phyloP scores from a whole-genome alignment of 2,113 vertebrate genomes.

The Psammodynastes pulverulentus region DNA sequence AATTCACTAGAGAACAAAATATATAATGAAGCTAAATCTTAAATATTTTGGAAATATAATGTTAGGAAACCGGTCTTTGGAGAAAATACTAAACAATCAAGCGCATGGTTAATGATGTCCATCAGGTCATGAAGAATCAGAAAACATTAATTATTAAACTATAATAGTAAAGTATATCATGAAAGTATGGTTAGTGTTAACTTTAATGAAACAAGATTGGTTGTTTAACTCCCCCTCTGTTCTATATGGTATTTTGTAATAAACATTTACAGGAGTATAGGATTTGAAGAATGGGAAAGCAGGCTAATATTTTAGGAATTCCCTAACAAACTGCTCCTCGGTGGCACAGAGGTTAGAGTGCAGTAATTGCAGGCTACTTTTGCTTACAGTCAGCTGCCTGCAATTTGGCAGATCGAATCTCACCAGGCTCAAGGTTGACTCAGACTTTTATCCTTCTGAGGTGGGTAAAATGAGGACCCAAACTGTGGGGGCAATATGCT shows the following conservation, averaged over 20 bases:
- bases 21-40: not conserved
- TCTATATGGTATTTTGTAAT: not conserved
- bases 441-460: too few species aligned
- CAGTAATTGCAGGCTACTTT: too few species aligned
- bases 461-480: too few species aligned
- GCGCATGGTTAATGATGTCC: not conserved
- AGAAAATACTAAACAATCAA: not conserved
- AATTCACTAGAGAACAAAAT: not conserved
- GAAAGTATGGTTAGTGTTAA: not conserved
- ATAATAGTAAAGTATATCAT: not conserved
- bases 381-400: too few species aligned
- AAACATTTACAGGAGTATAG: not conserved
- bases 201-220: not conserved
- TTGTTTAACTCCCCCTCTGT: not conserved
- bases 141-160: not conserved
- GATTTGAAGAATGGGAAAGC: not conserved
- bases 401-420: too few species aligned
- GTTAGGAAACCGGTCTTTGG: not conserved
- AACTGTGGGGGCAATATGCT: too few species aligned
- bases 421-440: too few species aligned
- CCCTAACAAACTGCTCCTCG: not conserved
- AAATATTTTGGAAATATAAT: not conserved
- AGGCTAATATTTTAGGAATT: not conserved
- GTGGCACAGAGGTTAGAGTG: too few species aligned
- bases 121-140: not conserved